phyloP scores from a whole-genome alignment of 2,888 invertebrate genomes.

The Pandemis corylana region DNA sequence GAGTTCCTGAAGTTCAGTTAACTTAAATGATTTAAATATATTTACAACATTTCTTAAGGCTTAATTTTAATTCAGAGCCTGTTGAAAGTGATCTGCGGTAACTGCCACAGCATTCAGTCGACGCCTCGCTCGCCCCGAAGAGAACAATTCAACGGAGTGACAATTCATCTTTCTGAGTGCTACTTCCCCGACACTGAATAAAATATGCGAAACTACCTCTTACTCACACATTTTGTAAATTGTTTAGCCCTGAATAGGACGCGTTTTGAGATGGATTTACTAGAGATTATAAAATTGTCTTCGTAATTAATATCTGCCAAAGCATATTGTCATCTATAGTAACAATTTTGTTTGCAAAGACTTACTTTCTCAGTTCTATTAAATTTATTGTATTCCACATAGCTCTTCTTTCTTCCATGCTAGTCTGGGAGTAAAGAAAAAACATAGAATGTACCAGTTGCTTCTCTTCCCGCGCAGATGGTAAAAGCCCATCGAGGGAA shows the following conservation, averaged over 20 bases:
- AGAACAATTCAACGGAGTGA: slow-evolving; percentile 73
- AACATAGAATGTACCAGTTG: too few relatives aligned
- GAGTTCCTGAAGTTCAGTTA: too few relatives aligned
- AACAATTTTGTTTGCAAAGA: neutral
- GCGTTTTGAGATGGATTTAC: slow-evolving; percentile 7
- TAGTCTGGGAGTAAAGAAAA: too few relatives aligned
- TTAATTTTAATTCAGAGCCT: slow-evolving; percentile 8
- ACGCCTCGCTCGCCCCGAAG: slow-evolving; percentile 39
- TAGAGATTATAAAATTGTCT: neutral
- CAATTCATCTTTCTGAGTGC: slow-evolving; percentile 77
- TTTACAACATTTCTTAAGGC: too few relatives aligned
- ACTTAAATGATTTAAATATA: too few relatives aligned
- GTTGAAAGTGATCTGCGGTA: slow-evolving; percentile 28
- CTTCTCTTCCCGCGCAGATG: too few relatives aligned
- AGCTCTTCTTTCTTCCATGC: too few relatives aligned
- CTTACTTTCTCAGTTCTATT: neutral
- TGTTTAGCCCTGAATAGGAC: slow-evolving; percentile 52
- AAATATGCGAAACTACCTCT: slow-evolving; percentile 75
- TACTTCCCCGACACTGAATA: slow-evolving; percentile 59
- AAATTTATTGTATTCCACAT: neutral
- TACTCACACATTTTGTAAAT: slow-evolving; percentile 59
- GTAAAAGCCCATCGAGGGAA: too few relatives aligned
- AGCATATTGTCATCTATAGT: neutral
- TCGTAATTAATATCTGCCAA: neutral
- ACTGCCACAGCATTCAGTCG: slow-evolving; percentile 42